These are phyloP conservation scores for Bolborhynchus lineola DNA, from an alignment of 2,113 vertebrate genomes.

Conservation along the genomic window DNA sequence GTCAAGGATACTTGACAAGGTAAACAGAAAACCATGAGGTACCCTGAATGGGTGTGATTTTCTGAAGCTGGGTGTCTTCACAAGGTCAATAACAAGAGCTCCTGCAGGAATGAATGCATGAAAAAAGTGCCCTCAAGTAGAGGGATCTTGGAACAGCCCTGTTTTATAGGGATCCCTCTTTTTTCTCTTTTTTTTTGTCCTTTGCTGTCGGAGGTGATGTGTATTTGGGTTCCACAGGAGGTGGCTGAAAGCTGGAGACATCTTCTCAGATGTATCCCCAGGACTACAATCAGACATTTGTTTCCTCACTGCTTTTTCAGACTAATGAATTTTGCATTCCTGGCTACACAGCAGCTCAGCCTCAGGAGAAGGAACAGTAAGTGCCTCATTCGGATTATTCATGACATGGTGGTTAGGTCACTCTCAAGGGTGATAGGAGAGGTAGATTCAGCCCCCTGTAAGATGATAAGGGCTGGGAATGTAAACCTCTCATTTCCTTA, in stretches of 20 bases:
- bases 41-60: fast-evolving
- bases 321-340: constrained; percentile 34
- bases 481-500: constrained; percentile 6
- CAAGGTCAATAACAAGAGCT: not conserved
- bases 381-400: not conserved
- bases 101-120: not conserved
- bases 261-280: not conserved
- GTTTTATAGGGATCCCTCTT: not conserved
- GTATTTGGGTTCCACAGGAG: not conserved
- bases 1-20: not conserved
- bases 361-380: not conserved
- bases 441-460: constrained; percentile 10
- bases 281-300: not conserved
- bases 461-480: not conserved
- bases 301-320: not conserved
- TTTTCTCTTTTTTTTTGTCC: not conserved
- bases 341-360: not conserved
- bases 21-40: not conserved
- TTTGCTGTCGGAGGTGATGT: not conserved
- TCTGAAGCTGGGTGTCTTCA: not conserved
- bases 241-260: not conserved
- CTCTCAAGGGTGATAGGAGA: not conserved
- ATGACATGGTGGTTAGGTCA: not conserved
- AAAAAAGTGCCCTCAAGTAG: not conserved
- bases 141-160: not conserved